phyloP scores from a whole-genome alignment of 2,113 vertebrate species.

The Acinonyx jubatus region DNA sequence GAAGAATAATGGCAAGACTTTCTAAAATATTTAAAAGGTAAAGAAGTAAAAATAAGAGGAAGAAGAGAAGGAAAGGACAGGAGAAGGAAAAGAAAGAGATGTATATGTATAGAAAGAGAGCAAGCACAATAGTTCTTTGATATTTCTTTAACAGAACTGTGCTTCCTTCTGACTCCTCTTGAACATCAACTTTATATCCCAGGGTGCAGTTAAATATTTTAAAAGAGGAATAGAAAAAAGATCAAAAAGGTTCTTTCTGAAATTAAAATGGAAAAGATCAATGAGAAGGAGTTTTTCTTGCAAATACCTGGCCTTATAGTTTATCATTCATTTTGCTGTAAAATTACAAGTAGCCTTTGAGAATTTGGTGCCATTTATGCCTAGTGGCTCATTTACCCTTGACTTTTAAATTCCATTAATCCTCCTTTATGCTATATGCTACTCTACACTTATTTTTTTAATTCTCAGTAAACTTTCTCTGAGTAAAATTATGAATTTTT shows the following conservation, averaged over 20 bases:
- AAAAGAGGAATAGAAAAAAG: constrained; percentile 36
- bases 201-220: constrained; percentile 48
- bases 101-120: not conserved
- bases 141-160: not conserved
- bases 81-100: not conserved
- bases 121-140: not conserved
- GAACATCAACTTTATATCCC: not conserved
- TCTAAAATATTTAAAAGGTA: not conserved
- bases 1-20: not conserved
- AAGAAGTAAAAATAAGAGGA: not conserved
- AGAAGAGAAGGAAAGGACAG: not conserved
- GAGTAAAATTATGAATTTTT: not conserved
- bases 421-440: not conserved
- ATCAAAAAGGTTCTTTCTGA: constrained; percentile 41
- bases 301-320: constrained; percentile 48
- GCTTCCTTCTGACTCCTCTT: not conserved
- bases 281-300: constrained; percentile 15
- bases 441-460: not conserved
- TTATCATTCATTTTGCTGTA: constrained; percentile 46
- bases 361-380: constrained; percentile 30
- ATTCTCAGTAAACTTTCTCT: not conserved
- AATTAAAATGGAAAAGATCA: constrained; percentile 60
- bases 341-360: constrained; percentile 45
- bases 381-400: not conserved
- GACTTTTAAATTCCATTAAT: constrained; percentile 38